Evolutionary conservation across 2,797 vertebrate species (phyloP).

Genomic region (Okamejei kenojei): DNA sequence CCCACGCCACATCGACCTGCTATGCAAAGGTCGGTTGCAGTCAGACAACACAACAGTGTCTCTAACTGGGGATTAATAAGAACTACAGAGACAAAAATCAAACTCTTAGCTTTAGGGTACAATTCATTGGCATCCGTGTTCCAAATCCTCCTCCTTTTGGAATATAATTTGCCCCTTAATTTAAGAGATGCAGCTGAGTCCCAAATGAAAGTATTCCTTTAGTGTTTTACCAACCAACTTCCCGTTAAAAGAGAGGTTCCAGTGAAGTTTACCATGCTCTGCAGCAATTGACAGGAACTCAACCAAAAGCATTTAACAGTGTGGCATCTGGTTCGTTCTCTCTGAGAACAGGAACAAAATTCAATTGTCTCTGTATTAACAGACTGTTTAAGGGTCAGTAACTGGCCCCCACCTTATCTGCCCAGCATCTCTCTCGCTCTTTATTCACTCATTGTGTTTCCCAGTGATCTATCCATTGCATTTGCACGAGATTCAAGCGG

Average conservation of each 20-base stretch:
- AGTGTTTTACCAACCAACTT: background rate
- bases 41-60: background rate
- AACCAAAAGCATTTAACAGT: background rate
- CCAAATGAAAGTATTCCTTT: background rate
- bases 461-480: background rate
- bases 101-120: background rate
- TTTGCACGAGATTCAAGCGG: background rate
- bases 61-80: background rate
- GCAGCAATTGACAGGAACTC: background rate
- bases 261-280: background rate
- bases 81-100: background rate
- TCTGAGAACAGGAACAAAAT: background rate
- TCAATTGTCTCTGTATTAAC: background rate
- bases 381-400: background rate
- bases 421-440: background rate
- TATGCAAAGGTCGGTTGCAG: background rate
- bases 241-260: background rate
- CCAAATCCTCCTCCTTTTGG: background rate
- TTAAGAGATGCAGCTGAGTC: background rate
- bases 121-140: background rate
- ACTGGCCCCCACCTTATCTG: background rate
- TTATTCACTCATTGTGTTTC: slow-evolving; percentile 8
- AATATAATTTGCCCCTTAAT: too few species aligned
- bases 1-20: too few species aligned
- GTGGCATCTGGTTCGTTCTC: slow-evolving; percentile 14